phyloP scores from a whole-genome alignment of 2,888 invertebrate species.

The Pimpla rufipes region DNA sequence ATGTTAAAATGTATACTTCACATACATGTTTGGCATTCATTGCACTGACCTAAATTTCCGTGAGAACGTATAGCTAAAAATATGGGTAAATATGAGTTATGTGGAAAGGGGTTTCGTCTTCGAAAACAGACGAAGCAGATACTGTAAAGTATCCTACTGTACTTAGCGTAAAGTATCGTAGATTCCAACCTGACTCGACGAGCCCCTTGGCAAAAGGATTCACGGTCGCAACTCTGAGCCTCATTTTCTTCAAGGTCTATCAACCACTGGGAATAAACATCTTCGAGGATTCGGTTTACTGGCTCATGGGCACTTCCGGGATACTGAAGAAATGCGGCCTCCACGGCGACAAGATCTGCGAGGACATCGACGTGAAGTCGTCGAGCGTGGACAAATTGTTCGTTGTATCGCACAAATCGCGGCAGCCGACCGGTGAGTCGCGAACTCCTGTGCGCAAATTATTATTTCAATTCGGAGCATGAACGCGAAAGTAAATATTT shows the following conservation, averaged over 20 bases:
- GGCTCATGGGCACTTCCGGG: conserved; percentile 87
- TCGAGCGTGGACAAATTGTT: conserved; percentile 86
- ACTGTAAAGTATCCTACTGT: background rate
- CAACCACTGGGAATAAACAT: conserved; percentile 89
- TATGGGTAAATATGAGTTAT: no score
- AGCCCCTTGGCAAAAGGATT: background rate
- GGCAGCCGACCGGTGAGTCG: conserved; percentile 86
- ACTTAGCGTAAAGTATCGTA: background rate
- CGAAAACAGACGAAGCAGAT: no score
- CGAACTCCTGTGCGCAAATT: background rate
- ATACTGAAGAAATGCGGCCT: conserved; percentile 88
- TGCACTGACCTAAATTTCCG: no score
- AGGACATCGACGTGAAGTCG: conserved; percentile 84
- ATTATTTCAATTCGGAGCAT: conserved; percentile 22
- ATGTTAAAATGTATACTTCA: no score
- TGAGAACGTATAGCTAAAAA: no score
- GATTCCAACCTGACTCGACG: background rate
- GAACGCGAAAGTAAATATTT: conserved; percentile 17
- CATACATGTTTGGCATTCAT: no score
- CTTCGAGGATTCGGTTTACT: conserved; percentile 92
- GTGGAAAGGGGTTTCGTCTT: no score
- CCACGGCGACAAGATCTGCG: conserved; percentile 86
- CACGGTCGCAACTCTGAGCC: background rate
- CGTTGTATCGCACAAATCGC: conserved; percentile 86
- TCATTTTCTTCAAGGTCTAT: conserved; percentile 76